Percentiles rank a stretch among this genome's conserved stretches.
These are phyloP conservation scores for Lucilia cuprina DNA, from an alignment of 1,140 invertebrate species.

Conservation along the genomic window DNA sequence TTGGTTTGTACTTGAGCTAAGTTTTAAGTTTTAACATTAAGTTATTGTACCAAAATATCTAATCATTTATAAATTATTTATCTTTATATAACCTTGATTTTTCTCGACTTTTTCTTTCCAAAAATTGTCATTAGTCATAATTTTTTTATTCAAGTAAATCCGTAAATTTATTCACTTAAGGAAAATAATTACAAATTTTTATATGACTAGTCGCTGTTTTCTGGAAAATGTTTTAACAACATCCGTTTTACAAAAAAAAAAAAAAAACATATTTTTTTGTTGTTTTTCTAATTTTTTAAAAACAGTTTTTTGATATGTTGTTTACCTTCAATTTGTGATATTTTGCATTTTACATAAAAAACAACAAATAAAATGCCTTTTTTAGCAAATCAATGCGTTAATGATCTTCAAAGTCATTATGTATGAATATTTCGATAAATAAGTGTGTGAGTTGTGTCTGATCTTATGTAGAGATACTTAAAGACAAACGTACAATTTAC, in stretches of 20 bases:
- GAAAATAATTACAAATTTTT: too few relatives aligned
- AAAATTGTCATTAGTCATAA: too few relatives aligned
- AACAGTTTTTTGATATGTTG: background rate
- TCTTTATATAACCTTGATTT: too few relatives aligned
- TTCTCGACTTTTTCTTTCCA: too few relatives aligned
- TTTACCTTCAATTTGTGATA: slow-evolving; percentile 14
- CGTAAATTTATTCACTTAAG: too few relatives aligned
- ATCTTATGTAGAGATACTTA: background rate
- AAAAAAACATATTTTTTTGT: too few relatives aligned
- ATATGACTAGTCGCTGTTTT: background rate
- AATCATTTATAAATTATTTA: too few relatives aligned
- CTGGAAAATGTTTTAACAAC: slow-evolving; percentile 4
- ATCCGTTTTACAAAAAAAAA: slow-evolving; percentile 23
- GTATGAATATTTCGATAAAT: background rate
- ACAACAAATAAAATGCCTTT: slow-evolving; percentile 11
- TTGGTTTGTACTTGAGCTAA: too few relatives aligned
- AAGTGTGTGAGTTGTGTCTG: background rate
- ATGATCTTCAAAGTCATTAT: slow-evolving; percentile 29
- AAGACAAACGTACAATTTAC: background rate
- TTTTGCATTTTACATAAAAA: slow-evolving; percentile 6
- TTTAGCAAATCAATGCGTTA: slow-evolving; percentile 28
- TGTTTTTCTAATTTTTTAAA: background rate
- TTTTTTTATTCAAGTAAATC: too few relatives aligned
- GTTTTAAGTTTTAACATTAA: too few relatives aligned
- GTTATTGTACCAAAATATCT: too few relatives aligned